Evolutionary conservation across 2,888 invertebrate species (phyloP), one percentile per base, ranked within the genome.

Genomic region (Ectemnius cavifrons): DNA sequence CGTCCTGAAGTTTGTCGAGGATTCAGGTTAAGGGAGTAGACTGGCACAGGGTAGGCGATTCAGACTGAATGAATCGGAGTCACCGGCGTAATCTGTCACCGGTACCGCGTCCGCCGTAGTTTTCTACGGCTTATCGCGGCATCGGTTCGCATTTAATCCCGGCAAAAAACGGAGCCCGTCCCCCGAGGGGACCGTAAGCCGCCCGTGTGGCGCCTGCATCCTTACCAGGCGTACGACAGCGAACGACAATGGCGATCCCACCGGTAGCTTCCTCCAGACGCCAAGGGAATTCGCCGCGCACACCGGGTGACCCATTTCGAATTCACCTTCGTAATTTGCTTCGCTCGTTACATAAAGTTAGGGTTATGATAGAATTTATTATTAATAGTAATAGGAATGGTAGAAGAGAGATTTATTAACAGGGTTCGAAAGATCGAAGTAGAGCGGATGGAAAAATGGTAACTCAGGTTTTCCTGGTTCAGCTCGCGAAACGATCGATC

Each of bases 81-180:
- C 80, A 85, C 82, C 73, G 84, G 84, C 86, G 85, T 87, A 88
- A 88, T 88, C 88, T 87, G 88, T 88, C 87, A 88, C 85, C 85
- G 84, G 85, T 86, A 86, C 86, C 83, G 83, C 87, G 84, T 86
- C 86, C 79, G 80, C 77, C 82, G 84, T 82, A 84, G 83, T 87
- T 87, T 86, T 85, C 87, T 85, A 79, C 84, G 80, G 85, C 88
- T 89, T 89, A 89, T 89, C 82, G 88, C 84, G 84, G 86, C 85
- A 89, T 89, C 89, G 88, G 85, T 84, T 87, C 84, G 87, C 89
- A 86, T 89, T 89, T 89, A 89, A 89, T 89, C 88, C 86, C 74
- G 59, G 86, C 86, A 87, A 88, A 87, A 88, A 87, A 87, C 81
- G 78, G 81, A 83, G 83, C 84, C 84, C 78, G 80, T 80, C 79